A percentile compares a stretch with the other conserved stretches of the same genome.
Evolutionary conservation across 2,888 invertebrate species (phyloP).

Genomic region (Eupithecia tripunctaria): DNA sequence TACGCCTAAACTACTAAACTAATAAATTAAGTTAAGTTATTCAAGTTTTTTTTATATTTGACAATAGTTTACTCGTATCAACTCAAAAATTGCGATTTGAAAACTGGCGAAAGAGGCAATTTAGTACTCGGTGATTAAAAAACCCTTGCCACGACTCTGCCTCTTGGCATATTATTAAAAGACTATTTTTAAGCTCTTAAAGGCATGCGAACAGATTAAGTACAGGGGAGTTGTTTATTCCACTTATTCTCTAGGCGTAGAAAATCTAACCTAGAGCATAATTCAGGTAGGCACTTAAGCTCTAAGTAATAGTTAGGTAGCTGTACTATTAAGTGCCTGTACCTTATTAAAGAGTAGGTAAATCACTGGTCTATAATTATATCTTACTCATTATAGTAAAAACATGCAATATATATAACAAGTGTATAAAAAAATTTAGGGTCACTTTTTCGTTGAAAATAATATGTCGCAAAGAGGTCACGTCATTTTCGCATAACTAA

Average conservation of each 20-base stretch:
- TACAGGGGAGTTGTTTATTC: slow-evolving; percentile 26
- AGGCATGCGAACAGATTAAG: slow-evolving; percentile 36
- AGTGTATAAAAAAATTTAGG: too few relatives aligned
- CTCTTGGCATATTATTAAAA: slow-evolving; percentile 35
- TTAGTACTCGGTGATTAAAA: background rate
- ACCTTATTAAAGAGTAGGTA: background rate
- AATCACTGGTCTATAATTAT: background rate
- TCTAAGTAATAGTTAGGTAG: background rate
- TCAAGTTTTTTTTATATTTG: too few relatives aligned
- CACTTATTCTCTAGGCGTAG: slow-evolving; percentile 18
- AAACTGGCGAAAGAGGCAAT: background rate
- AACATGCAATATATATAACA: background rate
- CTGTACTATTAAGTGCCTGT: background rate
- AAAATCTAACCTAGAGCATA: slow-evolving; percentile 2
- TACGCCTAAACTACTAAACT: too few relatives aligned
- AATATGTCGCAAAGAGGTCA: too few relatives aligned
- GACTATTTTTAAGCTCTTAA: slow-evolving; percentile 40
- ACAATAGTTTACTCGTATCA: too few relatives aligned
- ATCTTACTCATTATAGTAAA: background rate
- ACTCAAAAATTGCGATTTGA: background rate
- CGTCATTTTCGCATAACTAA: too few relatives aligned
- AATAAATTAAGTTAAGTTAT: background rate
- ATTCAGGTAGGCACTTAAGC: slow-evolving; percentile 1
- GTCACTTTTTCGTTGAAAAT: too few relatives aligned
- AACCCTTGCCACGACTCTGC: slow-evolving; percentile 19